These are phyloP conservation scores for Buathra laborator DNA, from an alignment of 2,888 invertebrate genomes.

Conservation along the genomic window DNA sequence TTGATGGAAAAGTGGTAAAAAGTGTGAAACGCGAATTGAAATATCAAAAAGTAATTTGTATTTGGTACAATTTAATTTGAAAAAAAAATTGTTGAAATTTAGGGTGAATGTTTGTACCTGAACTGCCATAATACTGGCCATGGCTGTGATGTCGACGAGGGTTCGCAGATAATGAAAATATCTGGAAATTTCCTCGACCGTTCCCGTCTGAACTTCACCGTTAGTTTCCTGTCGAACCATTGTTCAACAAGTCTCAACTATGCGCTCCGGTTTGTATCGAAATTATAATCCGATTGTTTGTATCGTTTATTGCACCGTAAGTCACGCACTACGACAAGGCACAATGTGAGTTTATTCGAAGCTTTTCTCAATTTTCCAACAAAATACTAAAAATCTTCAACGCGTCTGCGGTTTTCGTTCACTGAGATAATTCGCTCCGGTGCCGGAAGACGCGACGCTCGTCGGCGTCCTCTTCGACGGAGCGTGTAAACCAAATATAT, in stretches of 20 bases:
- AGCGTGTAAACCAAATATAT: neutral
- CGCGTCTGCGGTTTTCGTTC: slow-evolving; percentile 69
- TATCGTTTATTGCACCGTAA: neutral
- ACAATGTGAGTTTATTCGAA: neutral
- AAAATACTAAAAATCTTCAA: slow-evolving; percentile 58
- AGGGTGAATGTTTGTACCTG: slow-evolving; percentile 74
- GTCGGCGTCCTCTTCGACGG: slow-evolving; percentile 38
- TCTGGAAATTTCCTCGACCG: slow-evolving; percentile 76
- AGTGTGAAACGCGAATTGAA: neutral
- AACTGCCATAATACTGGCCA: slow-evolving; percentile 80
- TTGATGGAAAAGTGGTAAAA: neutral
- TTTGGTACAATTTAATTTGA: neutral
- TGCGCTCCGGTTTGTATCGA: neutral
- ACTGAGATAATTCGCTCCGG: slow-evolving; percentile 37
- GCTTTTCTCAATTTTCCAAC: neutral
- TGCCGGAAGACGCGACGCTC: slow-evolving; percentile 51
- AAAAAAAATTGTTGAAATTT: slow-evolving; percentile 1
- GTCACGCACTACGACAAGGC: slow-evolving; percentile 9
- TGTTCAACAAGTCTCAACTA: slow-evolving; percentile 41
- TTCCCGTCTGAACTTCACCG: slow-evolving; percentile 76
- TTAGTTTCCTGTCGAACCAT: slow-evolving; percentile 77
- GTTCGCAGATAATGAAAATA: slow-evolving; percentile 78
- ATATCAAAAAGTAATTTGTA: neutral
- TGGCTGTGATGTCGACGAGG: slow-evolving; percentile 79
- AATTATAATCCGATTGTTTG: slow-evolving; percentile 11